A percentile compares a stretch with the other conserved stretches of the same genome.
phyloP scores from a whole-genome alignment of 1,140 invertebrate species.

The Ostrea denselamellosa region DNA sequence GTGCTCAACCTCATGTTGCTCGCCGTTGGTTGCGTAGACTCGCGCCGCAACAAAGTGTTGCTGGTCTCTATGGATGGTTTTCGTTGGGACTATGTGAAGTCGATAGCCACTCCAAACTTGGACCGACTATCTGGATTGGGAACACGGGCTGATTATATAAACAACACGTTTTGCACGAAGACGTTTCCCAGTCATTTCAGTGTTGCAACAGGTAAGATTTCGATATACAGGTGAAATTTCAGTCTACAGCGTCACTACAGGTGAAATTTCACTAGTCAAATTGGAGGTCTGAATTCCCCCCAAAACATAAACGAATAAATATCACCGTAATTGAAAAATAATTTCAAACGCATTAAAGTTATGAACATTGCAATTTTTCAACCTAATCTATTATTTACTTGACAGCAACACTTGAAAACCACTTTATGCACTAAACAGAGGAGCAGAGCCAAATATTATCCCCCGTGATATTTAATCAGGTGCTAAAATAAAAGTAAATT shows the following conservation, averaged over 20 bases:
- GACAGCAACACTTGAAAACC: too few species aligned
- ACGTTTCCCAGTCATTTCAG: constrained; percentile 90
- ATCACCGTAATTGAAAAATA: too few species aligned
- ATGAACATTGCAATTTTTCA: neutral
- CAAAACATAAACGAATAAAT: too few species aligned
- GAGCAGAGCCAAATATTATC: too few species aligned
- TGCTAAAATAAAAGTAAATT: too few species aligned
- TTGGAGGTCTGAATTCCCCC: too few species aligned
- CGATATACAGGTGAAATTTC: neutral
- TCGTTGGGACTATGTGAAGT: constrained; percentile 76
- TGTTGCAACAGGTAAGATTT: constrained; percentile 84
- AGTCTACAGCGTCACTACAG: too few species aligned
- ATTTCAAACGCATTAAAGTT: neutral
- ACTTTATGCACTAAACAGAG: too few species aligned
- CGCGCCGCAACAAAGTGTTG: constrained; percentile 69
- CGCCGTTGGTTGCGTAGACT: neutral
- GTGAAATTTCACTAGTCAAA: too few species aligned
- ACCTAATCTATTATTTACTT: neutral
- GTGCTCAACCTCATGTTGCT: neutral
- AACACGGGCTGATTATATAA: constrained; percentile 68
- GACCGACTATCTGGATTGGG: constrained; percentile 69
- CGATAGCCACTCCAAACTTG: constrained; percentile 72
- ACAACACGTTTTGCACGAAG: constrained; percentile 85
- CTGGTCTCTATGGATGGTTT: constrained; percentile 79
- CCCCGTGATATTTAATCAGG: too few species aligned